These are phyloP conservation scores for Aurelia sp. DNA, from an alignment of 30 jellyfish, hydroid and myxozoan species.

Conservation along the genomic window DNA sequence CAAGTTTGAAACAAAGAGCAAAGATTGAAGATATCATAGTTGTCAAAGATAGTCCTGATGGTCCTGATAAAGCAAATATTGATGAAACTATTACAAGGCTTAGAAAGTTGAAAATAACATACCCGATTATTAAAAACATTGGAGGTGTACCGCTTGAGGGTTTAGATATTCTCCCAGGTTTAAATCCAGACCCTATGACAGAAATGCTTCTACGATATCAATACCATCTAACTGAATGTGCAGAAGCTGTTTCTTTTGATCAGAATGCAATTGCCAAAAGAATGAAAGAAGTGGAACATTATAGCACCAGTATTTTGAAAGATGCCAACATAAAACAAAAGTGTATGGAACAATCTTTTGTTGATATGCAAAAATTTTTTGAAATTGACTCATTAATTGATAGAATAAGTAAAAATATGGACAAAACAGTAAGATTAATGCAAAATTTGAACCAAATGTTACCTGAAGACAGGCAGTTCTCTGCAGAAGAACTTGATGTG, in stretches of 20 bases:
- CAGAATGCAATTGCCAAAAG: constrained; percentile 82
- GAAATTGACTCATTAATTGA: constrained; percentile 72
- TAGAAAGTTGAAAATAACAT: constrained; percentile 54
- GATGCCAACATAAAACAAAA: constrained; percentile 66
- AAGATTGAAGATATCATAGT: constrained; percentile 80
- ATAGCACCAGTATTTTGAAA: constrained; percentile 55
- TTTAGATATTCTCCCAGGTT: constrained; percentile 58
- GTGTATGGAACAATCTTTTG: constrained; percentile 61
- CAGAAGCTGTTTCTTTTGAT: constrained; percentile 97
- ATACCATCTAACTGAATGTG: constrained; percentile 93
- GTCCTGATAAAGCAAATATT: constrained; percentile 30
- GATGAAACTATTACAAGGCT: constrained; percentile 72
- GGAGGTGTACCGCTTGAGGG: constrained; percentile 63
- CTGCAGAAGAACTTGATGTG: constrained; percentile 42
- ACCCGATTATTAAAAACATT: constrained; percentile 62
- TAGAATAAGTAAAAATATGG: constrained; percentile 69
- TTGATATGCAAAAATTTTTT: constrained; percentile 59
- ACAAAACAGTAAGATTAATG: constrained; percentile 42
- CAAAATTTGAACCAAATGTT: constrained; percentile 61
- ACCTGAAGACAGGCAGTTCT: constrained; percentile 73
- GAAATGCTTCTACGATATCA: constrained; percentile 90
- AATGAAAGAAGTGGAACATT: constrained; percentile 78
- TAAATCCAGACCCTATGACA: constrained; percentile 77
- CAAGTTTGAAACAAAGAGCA: constrained; percentile 66
- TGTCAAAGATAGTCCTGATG: constrained; percentile 68